A percentile compares a stretch with the other conserved stretches of the same genome.
Evolutionary conservation across 2,113 vertebrate species (phyloP).

Genomic region (Nicator chloris): DNA sequence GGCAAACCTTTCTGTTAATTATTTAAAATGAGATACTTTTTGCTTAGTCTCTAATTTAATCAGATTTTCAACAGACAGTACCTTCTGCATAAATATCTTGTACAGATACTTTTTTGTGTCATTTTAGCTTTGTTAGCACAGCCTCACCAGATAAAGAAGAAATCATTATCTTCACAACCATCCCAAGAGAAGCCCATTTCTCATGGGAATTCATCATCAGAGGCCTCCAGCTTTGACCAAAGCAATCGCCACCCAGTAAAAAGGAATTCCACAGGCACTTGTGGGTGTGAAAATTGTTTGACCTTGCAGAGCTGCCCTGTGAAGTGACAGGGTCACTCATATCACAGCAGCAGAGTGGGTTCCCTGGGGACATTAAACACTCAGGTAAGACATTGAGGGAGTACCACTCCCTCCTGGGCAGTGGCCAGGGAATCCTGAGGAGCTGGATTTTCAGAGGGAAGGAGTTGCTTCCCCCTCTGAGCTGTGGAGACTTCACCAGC

Average conservation of each 20-base stretch:
- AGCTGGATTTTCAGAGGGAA: neutral
- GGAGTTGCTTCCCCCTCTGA: neutral
- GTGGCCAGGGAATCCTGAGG: neutral
- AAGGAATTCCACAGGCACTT: neutral
- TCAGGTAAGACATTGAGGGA: accelerated
- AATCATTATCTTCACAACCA: neutral
- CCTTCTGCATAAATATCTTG: neutral
- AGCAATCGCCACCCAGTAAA: neutral
- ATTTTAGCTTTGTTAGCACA: neutral
- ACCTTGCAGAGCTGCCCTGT: accelerated
- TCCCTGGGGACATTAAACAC: neutral
- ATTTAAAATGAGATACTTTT: neutral
- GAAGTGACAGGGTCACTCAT: neutral
- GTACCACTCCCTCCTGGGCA: neutral
- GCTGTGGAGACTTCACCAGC: neutral
- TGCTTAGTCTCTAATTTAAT: neutral
- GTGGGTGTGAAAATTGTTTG: neutral
- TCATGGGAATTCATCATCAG: neutral
- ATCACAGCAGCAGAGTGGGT: neutral
- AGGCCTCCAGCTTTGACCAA: neutral
- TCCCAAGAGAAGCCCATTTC: neutral
- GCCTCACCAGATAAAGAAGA: neutral
- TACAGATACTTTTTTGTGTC: neutral
- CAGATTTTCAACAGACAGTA: neutral
- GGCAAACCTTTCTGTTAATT: neutral